Percentiles rank a stretch among this genome's conserved stretches.
These are phyloP conservation scores for Diadegma fenestrale DNA, from an alignment of 2,888 invertebrate species.

Conservation along the genomic window DNA sequence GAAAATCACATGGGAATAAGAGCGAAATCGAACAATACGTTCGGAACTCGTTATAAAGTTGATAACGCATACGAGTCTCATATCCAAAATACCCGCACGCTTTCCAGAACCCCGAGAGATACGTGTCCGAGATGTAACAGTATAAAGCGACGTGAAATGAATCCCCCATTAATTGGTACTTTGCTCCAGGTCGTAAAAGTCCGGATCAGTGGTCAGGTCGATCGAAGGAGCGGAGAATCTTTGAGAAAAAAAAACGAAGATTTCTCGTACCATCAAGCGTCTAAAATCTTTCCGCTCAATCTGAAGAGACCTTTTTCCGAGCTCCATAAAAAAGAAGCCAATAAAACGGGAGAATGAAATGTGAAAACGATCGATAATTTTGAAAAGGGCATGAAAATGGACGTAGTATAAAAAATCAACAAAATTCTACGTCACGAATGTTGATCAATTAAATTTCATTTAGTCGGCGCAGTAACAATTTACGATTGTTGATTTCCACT, in stretches of 20 bases:
- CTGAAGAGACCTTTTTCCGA: neutral
- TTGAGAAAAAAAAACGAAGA: constrained; percentile 12
- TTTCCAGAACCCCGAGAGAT: constrained; percentile 2
- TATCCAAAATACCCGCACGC: neutral
- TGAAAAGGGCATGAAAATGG: constrained; percentile 7
- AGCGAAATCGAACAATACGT: too few species aligned
- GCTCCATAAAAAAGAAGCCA: constrained; percentile 14
- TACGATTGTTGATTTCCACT: neutral
- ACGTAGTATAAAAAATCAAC: neutral
- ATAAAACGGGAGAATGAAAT: constrained; percentile 5
- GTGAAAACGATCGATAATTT: constrained; percentile 6
- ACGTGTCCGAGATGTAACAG: constrained; percentile 21
- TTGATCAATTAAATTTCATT: neutral
- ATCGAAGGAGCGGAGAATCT: constrained; percentile 57
- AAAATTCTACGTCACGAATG: neutral
- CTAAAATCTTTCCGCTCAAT: constrained; percentile 30
- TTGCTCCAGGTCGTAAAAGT: constrained; percentile 48
- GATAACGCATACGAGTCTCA: neutral
- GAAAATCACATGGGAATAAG: neutral
- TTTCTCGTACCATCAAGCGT: constrained; percentile 5
- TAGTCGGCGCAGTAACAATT: neutral
- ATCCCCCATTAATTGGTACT: constrained; percentile 71
- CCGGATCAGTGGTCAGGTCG: constrained; percentile 44
- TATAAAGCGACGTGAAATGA: constrained; percentile 46
- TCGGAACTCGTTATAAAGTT: too few species aligned